Evolutionary conservation across 2,113 vertebrate genomes (phyloP), one percentile per base, ranked within the genome.

Genomic region (Acinonyx jubatus): DNA sequence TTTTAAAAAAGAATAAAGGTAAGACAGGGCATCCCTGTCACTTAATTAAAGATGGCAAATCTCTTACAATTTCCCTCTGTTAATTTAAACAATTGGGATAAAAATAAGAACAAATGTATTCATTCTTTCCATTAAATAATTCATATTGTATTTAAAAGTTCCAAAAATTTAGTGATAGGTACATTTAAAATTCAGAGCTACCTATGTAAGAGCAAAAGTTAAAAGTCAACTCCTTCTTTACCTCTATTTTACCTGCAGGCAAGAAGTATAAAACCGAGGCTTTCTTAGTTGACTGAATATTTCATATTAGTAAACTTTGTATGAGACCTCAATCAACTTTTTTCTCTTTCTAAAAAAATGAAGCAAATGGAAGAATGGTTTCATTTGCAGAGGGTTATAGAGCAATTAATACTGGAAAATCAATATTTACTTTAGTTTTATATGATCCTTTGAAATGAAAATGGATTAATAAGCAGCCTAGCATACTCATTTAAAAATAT

Each of bases 401-500:
- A 45, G 19, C 41, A 84, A 92, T 79, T 90, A 55, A 48, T 80
- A 90, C 52, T 61, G n/a, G 63, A 95, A 96, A 96, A 94, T 92
- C 31, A 82, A 50, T 87, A 90, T 23, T 89, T 90, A 48, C 4
- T 92, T 91, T 89, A 89, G 69, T 66, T 95, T 96, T 79, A 65
- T 55, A 63, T 1, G 8, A 25, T 61, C 27, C 31, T 50, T 25
- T 69, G 68, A 63, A 94, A 76, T 92, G 16, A 93, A 18, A 79
- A 89, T 96, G 96, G 82, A 73, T 94, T 89, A 78, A 63, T 96
- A 91, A 84, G 74, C 12, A 87, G 31, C 18, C 45, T 86, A 74
- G n/a, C 13, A 25, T 52, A 81, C 23, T 95, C 14, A 84, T 63
- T 87, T 95, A 84, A 83, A 94, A 96, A 89, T 55, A 89, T 19